phyloP scores from a whole-genome alignment of 1,140 invertebrate species.

The Mizuhopecten yessoensis region DNA sequence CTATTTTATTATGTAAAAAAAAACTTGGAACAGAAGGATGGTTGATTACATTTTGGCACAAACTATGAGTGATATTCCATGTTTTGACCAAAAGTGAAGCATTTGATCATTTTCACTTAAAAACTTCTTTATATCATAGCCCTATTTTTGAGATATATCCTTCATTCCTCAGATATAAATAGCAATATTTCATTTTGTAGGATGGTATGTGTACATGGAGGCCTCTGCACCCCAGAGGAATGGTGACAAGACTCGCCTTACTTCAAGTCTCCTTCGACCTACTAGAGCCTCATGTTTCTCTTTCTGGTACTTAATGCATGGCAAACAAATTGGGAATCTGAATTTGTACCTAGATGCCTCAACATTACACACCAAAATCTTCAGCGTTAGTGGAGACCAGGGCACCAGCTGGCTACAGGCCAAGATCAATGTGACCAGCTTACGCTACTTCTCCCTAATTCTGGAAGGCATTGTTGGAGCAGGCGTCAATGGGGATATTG shows the following conservation, averaged over 20 bases:
- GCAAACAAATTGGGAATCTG: constrained; percentile 80
- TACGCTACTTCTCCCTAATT: constrained; percentile 57
- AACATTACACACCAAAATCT: constrained; percentile 58
- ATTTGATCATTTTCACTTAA: too few relatives aligned
- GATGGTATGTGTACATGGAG: constrained; percentile 79
- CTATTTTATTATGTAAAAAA: too few relatives aligned
- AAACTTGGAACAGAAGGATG: too few relatives aligned
- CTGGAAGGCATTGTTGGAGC: constrained; percentile 66
- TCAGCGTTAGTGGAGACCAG: constrained; percentile 62
- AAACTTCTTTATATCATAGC: too few relatives aligned
- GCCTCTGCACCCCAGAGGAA: constrained; percentile 71
- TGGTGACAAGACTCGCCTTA: constrained; percentile 76
- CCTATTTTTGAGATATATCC: too few relatives aligned
- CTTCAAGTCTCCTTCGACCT: constrained; percentile 61
- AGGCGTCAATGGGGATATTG: constrained; percentile 77
- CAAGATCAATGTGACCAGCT: constrained; percentile 58
- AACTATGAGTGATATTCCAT: too few relatives aligned
- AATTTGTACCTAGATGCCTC: constrained; percentile 68
- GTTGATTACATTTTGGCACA: too few relatives aligned
- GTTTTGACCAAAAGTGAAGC: too few relatives aligned
- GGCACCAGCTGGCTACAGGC: constrained; percentile 71
- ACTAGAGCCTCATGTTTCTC: constrained; percentile 69
- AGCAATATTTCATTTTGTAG: constrained; percentile 61
- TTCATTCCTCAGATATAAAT: too few relatives aligned
- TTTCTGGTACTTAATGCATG: constrained; percentile 92